phyloP scores from a whole-genome alignment of 2,888 invertebrate species.

The Trissoscelio sp. region DNA sequence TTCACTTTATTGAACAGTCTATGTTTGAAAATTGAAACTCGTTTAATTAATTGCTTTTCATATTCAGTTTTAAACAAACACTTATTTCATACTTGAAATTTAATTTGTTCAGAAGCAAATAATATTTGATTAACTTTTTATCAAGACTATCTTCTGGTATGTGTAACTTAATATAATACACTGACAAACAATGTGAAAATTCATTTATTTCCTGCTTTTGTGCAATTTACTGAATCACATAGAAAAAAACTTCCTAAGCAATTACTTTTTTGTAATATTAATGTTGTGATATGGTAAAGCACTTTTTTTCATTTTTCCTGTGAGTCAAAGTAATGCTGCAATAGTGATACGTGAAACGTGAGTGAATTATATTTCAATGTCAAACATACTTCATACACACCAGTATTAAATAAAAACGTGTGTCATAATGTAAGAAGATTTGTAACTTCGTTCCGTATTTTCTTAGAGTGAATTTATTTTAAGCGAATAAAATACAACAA shows the following conservation, averaged over 20 bases:
- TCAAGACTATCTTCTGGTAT: too few relatives aligned
- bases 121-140: too few relatives aligned
- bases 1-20: too few relatives aligned
- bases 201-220: slow-evolving; percentile 5
- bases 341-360: slow-evolving; percentile 54
- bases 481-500: too few relatives aligned
- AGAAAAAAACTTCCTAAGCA: slow-evolving; percentile 23
- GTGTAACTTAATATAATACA: neutral
- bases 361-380: slow-evolving; percentile 58
- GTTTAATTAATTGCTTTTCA: too few relatives aligned
- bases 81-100: too few relatives aligned
- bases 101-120: too few relatives aligned
- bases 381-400: slow-evolving; percentile 36
- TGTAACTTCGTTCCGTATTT: slow-evolving; percentile 11
- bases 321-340: slow-evolving; percentile 37
- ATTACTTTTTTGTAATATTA: slow-evolving; percentile 38
- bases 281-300: slow-evolving; percentile 19
- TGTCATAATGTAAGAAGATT: slow-evolving; percentile 30
- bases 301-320: slow-evolving; percentile 31
- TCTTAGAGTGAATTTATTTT: too few relatives aligned
- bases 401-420: slow-evolving; percentile 41
- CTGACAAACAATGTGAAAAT: slow-evolving; percentile 2
- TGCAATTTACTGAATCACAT: slow-evolving; percentile 16
- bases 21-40: too few relatives aligned
- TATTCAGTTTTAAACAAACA: too few relatives aligned